Conservation (phyloP, 2,113 vertebrate genomes). For the Motacilla tschutschensis region DNA sequence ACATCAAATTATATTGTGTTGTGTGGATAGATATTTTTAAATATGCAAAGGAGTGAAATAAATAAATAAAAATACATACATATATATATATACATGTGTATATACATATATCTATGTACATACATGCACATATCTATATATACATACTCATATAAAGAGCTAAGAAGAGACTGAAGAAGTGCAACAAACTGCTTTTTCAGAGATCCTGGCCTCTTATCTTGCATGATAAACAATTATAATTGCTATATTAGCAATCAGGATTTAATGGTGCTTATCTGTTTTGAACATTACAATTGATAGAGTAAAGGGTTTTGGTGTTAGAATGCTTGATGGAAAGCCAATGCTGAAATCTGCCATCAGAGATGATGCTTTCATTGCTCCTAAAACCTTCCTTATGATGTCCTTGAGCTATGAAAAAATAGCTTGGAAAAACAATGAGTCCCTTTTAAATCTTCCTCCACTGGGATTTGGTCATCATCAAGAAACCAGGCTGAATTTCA, state of each 20-base stretch:
- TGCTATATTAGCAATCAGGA: neutral
- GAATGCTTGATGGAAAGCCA: neutral
- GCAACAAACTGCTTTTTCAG: neutral
- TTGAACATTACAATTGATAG: rapidly evolving
- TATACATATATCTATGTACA: rapidly evolving
- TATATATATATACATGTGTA: rapidly evolving
- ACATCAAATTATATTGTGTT: neutral
- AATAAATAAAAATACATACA: rapidly evolving
- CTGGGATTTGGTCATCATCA: neutral
- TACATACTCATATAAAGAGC: neutral
- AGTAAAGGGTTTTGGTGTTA: neutral
- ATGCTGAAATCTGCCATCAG: neutral
- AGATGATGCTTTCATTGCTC: neutral
- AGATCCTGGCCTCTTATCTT: neutral
- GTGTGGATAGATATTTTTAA: neutral
- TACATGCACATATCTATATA: neutral
- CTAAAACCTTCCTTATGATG: neutral
- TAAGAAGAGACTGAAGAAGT: neutral
- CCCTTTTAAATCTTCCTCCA: neutral
- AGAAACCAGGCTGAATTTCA: neutral
- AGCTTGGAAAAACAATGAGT: rapidly evolving
- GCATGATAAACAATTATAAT: neutral
- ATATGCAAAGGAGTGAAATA: neutral
- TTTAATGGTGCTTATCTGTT: neutral
- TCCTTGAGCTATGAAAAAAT: neutral